Evolutionary conservation across 2,888 invertebrate species (phyloP).

Genomic region (Andrena flavipes): DNA sequence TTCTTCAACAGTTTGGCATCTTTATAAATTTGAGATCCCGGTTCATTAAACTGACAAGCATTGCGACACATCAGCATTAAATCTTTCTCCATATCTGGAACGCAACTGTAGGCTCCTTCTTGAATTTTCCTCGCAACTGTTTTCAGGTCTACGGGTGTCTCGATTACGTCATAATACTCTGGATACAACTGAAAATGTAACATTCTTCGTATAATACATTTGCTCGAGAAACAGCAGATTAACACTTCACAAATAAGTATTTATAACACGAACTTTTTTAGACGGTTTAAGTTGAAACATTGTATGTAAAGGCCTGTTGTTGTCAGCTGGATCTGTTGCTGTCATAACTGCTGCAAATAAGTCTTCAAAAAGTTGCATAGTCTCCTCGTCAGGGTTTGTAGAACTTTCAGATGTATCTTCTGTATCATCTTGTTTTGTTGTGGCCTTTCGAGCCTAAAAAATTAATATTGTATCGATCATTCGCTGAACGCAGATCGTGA

Average conservation of each 20-base stretch:
- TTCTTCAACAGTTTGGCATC: slow-evolving; percentile 96
- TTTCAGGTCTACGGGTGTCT: slow-evolving; percentile 97
- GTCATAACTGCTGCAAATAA: slow-evolving; percentile 95
- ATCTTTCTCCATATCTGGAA: slow-evolving; percentile 96
- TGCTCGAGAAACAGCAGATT: slow-evolving; percentile 8
- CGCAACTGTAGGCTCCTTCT: slow-evolving; percentile 90
- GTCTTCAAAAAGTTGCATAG: slow-evolving; percentile 92
- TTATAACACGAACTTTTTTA: slow-evolving; percentile 87
- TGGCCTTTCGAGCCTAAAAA: slow-evolving; percentile 78
- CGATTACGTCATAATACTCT: slow-evolving; percentile 97
- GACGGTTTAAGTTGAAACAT: slow-evolving; percentile 97
- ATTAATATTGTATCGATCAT: slow-evolving; percentile 9
- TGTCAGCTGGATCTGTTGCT: slow-evolving; percentile 90
- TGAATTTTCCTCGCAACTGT: slow-evolving; percentile 96
- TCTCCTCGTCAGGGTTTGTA: slow-evolving; percentile 91
- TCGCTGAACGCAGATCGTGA: background rate
- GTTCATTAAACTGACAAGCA: slow-evolving; percentile 98
- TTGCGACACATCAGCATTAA: slow-evolving; percentile 96
- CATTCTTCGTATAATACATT: background rate
- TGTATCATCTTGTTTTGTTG: slow-evolving; percentile 86
- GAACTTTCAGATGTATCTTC: slow-evolving; percentile 91
- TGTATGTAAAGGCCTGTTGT: slow-evolving; percentile 93
- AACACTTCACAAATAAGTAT: slow-evolving; percentile 28
- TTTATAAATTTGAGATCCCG: slow-evolving; percentile 98
- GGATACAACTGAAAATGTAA: slow-evolving; percentile 90